These are phyloP conservation scores for Columbina picui DNA, from an alignment of 2,113 vertebrate species.

Conservation along the genomic window DNA sequence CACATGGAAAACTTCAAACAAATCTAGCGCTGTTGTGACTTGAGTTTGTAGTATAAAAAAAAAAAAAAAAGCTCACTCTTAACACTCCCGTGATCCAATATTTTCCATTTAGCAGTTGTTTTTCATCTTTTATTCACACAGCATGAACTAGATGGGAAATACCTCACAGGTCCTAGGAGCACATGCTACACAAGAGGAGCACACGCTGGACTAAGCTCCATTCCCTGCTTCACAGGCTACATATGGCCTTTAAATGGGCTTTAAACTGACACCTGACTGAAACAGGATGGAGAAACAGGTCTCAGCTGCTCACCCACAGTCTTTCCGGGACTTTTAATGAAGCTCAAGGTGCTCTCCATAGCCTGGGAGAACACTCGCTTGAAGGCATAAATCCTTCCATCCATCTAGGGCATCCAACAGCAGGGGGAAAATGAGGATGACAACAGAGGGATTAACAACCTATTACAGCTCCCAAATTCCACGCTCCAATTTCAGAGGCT, in stretches of 20 bases:
- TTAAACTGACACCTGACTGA: background rate
- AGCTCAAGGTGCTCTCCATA: background rate
- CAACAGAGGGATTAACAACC: background rate
- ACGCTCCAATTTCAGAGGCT: background rate
- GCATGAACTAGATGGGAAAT: background rate
- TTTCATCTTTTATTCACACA: background rate
- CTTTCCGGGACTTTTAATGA: fast-evolving
- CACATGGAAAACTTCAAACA: background rate
- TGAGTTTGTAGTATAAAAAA: background rate
- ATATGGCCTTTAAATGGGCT: background rate
- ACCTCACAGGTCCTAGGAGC: background rate
- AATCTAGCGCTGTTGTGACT: background rate
- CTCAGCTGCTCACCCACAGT: background rate
- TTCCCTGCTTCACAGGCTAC: background rate
- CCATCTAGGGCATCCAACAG: background rate
- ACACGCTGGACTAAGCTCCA: fast-evolving
- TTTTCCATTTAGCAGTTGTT: background rate
- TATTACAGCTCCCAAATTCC: background rate
- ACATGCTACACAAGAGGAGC: fast-evolving
- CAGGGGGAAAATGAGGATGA: background rate
- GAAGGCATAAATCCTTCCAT: background rate
- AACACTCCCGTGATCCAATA: background rate
- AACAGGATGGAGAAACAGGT: background rate
- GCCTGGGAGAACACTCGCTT: background rate
- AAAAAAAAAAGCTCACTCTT: background rate